Conservation (phyloP, 2,888 invertebrate genomes). For the Brachycybe producta region DNA sequence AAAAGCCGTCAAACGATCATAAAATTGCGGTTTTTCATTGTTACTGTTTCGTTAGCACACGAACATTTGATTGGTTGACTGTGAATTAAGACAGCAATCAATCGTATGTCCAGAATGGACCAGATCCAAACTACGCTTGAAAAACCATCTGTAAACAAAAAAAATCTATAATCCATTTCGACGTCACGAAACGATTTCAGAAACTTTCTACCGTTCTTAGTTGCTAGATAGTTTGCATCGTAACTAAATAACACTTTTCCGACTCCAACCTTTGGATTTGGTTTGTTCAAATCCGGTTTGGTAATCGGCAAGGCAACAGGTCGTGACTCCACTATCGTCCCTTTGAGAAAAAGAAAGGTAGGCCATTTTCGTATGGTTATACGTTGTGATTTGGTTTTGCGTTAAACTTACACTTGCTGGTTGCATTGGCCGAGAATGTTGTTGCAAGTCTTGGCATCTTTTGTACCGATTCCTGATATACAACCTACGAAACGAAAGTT, state of each 20-base stretch:
- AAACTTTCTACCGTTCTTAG: conserved; percentile 25
- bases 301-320: neutral
- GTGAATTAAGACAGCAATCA: conserved; percentile 33
- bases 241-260: conserved; percentile 30
- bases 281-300: conserved; percentile 16
- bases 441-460: too few species aligned
- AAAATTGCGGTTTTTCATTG: too few species aligned
- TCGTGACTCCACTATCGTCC: neutral
- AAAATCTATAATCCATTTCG: neutral
- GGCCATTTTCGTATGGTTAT: too few species aligned
- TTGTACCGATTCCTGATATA: neutral
- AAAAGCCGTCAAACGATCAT: too few species aligned
- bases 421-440: too few species aligned
- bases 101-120: conserved; percentile 30
- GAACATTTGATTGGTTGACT: conserved; percentile 32
- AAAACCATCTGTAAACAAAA: conserved; percentile 29
- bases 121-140: conserved; percentile 36
- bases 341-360: neutral
- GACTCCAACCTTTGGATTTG: conserved; percentile 33
- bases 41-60: too few species aligned
- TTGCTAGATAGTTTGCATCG: conserved; percentile 32
- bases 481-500: neutral
- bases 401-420: too few species aligned
- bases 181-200: neutral
- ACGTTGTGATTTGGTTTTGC: too few species aligned